Evolutionary conservation across 2,888 invertebrate genomes (phyloP), one percentile per base, ranked within the genome.

Genomic region (Steromphala cineraria): DNA sequence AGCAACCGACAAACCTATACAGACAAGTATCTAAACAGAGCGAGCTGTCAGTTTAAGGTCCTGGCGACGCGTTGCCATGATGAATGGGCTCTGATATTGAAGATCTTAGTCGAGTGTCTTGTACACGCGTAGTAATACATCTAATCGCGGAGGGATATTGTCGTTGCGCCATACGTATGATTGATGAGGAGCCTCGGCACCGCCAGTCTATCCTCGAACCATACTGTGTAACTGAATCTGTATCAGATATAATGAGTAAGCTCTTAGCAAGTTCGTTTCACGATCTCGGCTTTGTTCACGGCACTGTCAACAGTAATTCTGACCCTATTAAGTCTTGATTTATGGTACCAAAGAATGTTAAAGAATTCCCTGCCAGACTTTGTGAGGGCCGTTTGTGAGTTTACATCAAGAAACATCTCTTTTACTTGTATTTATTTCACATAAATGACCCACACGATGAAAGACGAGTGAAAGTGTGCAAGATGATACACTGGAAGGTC

Each of bases 51-150:
- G 28, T 19, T 36, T 19, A 36, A 19, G 17, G 31, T 13, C n/a
- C 28, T 71, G 36, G 19, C 71, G 31, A 36, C 40, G 71, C 71
- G 19, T 19, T 36, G 0, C 19, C 40, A 71, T 71, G 71, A 71
- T 71, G 71, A 71, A 71, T 40, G 71, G 36, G 36, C 31, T 36
- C n/a, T 17, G 71, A 31, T 71, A 71, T 40, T 71, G 71, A 71
- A 71, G 71, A 71, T 36, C 31, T 19, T 36, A 2, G n/a, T n/a
- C 13, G 71, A 71, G 71, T 71, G 71, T 36, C 71, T 28, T 36
- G 19, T 36, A 31, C 71, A 71, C 71, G 71, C 71, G 71, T 71
- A 71, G 71, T 71, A 71, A 71, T 71, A 71, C 71, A 71, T 71
- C 71, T 40, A 71, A 71, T 71, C 17, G 71, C 71, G 71, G 71